A percentile compares a stretch with the other conserved stretches of the same genome.
Evolutionary conservation across 2,888 invertebrate genomes (phyloP).

Genomic region (Drosophila quinaria): DNA sequence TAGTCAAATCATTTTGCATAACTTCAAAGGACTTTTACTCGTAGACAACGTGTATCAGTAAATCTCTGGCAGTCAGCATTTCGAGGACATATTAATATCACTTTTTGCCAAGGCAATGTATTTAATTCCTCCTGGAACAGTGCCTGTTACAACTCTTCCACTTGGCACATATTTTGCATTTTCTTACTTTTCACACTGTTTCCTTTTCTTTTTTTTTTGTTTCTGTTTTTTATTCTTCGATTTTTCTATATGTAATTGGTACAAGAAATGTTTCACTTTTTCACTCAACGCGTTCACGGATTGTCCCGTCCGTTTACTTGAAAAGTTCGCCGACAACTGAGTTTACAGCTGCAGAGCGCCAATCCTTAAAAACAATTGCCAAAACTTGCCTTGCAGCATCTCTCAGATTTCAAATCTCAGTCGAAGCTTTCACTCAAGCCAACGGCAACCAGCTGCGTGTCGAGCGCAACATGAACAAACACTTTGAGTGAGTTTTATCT

Average conservation of each 20-base stretch:
- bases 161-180: conserved; percentile 51
- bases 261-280: conserved; percentile 27
- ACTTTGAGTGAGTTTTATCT: conserved; percentile 41
- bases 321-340: conserved; percentile 78
- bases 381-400: conserved; percentile 65
- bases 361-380: conserved; percentile 74
- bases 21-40: conserved; percentile 58
- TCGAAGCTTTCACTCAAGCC: conserved; percentile 47
- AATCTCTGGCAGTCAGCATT: conserved; percentile 34
- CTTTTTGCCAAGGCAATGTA: conserved; percentile 36
- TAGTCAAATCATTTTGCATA: conserved; percentile 63
- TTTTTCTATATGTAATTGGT: conserved; percentile 40
- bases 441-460: conserved; percentile 13
- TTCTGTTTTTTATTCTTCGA: conserved; percentile 12
- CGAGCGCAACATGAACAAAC: conserved; percentile 51
- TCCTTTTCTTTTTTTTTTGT: conserved; percentile 15
- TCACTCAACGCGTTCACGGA: conserved; percentile 30
- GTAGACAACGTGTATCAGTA: conserved; percentile 7
- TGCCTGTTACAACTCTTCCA: conserved; percentile 31
- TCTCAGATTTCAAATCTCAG: conserved; percentile 24
- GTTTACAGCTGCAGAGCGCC: conserved; percentile 50
- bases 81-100: conserved; percentile 48
- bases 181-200: conserved; percentile 61
- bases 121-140: conserved; percentile 25
- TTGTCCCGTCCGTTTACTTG: conserved; percentile 63